Evolutionary conservation across 2,113 vertebrate species (phyloP), one percentile per base, ranked within the genome.

Genomic region (Strix aluco): DNA sequence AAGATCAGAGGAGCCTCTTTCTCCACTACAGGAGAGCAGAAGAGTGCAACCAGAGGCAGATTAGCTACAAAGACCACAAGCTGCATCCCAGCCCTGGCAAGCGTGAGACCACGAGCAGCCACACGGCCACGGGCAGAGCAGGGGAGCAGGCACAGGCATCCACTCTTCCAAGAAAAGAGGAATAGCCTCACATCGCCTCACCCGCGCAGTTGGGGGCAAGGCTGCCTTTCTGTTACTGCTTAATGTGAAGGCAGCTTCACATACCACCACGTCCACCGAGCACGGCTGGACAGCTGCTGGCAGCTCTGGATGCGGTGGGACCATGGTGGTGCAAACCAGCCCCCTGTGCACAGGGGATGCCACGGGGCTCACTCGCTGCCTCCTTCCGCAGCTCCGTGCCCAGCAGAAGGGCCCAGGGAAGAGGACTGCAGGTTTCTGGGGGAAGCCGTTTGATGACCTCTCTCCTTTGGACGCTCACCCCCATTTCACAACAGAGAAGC

Each of bases 61-160:
- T 18, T 6, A 66, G 70, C 73, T 86, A 18, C 22, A 2, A n/a
- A 21, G 17, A 11, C 32, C 69, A 63, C 4, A 5, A 61, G 36
- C 51, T 55, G 36, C 63, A 42, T 5, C 77, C 84, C 88, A 65
- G 51, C 34, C 36, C 52, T n/a, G 62, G 49, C 81, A 77, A 51
- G 63, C 77, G 42, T 2, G 5, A 78, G 57, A 36, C 44, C 78
- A 52, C 7, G 20, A 55, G 78, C 72, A 90, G 63, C 52, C 67
- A 36, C 67, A 29, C 0, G 0, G 44, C 47, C 38, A n/a, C 0
- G 0, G 65, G 80, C 73, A 70, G 55, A 3, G 1, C 3, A 1
- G 84, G 88, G 58, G 55, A 72, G 75, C 4, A 0, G 44, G 58
- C 67, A 65, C 80, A 69, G 63, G 32, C 82, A 81, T 30, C 91